Conservation (phyloP, 1,140 invertebrate genomes). For the Bombus waltoni region DNA sequence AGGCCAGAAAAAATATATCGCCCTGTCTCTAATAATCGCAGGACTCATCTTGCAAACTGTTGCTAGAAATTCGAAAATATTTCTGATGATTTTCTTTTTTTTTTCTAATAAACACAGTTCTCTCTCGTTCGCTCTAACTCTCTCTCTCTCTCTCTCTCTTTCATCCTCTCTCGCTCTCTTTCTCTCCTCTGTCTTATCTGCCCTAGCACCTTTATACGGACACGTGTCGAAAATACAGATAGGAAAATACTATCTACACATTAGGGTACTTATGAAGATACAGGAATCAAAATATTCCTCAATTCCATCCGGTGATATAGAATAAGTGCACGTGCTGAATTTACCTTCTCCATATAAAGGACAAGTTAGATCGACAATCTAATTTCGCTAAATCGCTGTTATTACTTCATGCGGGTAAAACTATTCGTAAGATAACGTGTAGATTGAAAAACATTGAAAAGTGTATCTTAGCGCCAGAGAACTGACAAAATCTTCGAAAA, state of each 20-base stretch:
- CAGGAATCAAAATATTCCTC: conserved; percentile 32
- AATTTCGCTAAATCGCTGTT: background rate
- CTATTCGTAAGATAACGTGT: background rate
- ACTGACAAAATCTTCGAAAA: conserved; percentile 3
- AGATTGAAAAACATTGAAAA: conserved; percentile 1
- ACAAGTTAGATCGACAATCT: background rate
- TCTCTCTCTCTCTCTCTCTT: background rate
- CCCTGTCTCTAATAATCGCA: conserved; percentile 58
- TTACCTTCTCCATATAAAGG: background rate
- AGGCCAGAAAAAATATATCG: conserved; percentile 45
- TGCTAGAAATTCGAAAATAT: conserved; percentile 37
- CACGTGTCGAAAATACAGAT: conserved; percentile 26
- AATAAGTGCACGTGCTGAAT: conserved; percentile 25
- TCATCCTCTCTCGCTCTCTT: background rate
- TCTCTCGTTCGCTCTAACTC: background rate
- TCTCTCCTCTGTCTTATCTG: background rate
- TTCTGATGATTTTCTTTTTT: background rate
- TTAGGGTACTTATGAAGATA: conserved; percentile 19
- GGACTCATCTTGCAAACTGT: conserved; percentile 25
- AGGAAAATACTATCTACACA: conserved; percentile 36
- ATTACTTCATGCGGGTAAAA: background rate
- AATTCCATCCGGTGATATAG: conserved; percentile 37
- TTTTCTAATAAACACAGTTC: background rate
- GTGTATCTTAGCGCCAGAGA: conserved; percentile 10
- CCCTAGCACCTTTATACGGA: conserved; percentile 34